Evolutionary conservation across 2,888 invertebrate species (phyloP).

Genomic region (Drosophila monieri): DNA sequence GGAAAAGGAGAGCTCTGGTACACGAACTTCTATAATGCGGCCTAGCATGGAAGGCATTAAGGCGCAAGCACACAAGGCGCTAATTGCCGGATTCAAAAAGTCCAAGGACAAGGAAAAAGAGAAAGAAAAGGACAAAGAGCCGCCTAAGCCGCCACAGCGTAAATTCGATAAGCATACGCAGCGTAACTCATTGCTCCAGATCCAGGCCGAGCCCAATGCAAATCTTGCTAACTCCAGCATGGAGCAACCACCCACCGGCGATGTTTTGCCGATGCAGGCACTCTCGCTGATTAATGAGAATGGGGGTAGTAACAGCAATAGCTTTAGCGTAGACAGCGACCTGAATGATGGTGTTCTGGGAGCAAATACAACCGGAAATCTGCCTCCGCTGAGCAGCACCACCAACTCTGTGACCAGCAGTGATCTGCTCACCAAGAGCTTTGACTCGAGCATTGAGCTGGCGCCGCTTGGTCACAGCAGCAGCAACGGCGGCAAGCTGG

Average conservation of each 20-base stretch:
- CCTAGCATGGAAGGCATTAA: constrained; percentile 84
- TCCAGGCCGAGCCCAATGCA: constrained; percentile 73
- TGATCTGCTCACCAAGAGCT: constrained; percentile 80
- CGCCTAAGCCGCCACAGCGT: constrained; percentile 82
- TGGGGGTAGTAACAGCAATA: constrained; percentile 79
- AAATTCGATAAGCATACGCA: constrained; percentile 82
- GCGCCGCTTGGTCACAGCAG: constrained; percentile 65
- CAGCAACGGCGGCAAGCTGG: constrained; percentile 67
- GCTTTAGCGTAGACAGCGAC: constrained; percentile 81
- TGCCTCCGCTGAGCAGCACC: constrained; percentile 67
- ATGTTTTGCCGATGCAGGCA: constrained; percentile 81
- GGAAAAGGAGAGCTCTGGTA: constrained; percentile 71
- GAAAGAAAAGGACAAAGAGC: constrained; percentile 80
- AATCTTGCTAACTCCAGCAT: constrained; percentile 59
- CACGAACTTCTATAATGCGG: constrained; percentile 82
- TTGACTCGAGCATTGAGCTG: constrained; percentile 80
- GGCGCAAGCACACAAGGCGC: constrained; percentile 83
- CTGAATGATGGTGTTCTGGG: constrained; percentile 74
- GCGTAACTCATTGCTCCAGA: constrained; percentile 80
- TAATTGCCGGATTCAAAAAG: constrained; percentile 84
- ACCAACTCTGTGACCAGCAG: constrained; percentile 80
- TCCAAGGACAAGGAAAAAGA: constrained; percentile 84
- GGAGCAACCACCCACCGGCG: constrained; percentile 63
- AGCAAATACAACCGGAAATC: constrained; percentile 46
- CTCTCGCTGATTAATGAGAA: constrained; percentile 80